These are phyloP conservation scores for Ecdyonurus torrentis DNA, from an alignment of 2,888 invertebrate species.

Conservation along the genomic window DNA sequence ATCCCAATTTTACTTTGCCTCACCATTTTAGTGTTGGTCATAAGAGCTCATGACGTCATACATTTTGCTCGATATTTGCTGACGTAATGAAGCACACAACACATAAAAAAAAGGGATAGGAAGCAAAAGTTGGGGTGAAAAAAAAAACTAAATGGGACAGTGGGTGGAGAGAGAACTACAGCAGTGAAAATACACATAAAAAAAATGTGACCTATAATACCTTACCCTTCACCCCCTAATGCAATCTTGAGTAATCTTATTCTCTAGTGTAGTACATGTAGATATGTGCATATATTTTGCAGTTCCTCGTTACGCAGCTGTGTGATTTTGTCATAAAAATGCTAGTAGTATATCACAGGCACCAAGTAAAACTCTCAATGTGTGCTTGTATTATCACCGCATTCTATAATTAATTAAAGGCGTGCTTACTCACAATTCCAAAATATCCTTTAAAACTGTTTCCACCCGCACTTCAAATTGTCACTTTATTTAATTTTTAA, in stretches of 20 bases:
- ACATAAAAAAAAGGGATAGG: not conserved
- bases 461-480: no score
- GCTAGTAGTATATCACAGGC: no score
- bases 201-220: no score
- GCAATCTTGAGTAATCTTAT: no score
- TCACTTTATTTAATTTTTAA: no score
- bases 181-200: not conserved
- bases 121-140: not conserved
- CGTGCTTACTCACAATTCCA: not conserved
- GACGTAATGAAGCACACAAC: not conserved
- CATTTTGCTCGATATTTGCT: not conserved
- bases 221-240: no score
- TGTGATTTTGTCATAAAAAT: not conserved
- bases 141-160: not conserved
- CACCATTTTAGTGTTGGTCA: not conserved
- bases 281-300: not conserved
- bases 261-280: no score
- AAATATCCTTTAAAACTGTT: no score
- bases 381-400: no score
- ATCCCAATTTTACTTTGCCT: not conserved
- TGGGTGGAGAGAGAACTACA: no score
- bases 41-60: not conserved
- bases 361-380: no score
- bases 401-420: not conserved
- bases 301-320: not conserved